These are phyloP conservation scores for Ooceraea biroi DNA, from an alignment of 1,140 invertebrate genomes.

Conservation along the genomic window DNA sequence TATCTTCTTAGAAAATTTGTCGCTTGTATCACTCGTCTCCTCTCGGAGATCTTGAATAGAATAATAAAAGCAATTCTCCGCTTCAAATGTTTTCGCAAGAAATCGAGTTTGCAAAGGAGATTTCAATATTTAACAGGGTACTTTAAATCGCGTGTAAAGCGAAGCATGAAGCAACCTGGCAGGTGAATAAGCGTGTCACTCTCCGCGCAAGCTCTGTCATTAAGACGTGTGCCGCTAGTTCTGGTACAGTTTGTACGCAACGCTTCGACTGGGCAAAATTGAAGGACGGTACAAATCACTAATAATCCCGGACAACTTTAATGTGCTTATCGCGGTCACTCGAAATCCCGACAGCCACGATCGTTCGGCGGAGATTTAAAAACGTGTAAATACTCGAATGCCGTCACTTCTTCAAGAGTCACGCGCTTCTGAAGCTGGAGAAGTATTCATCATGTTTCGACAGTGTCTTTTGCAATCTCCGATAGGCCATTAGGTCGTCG, in stretches of 20 bases:
- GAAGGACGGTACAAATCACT: not conserved
- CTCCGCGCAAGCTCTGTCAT: not conserved
- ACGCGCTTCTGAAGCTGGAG: not conserved
- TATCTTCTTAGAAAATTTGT: no score
- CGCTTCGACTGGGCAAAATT: not conserved
- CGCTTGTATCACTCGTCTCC: no score
- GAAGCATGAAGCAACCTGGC: not conserved
- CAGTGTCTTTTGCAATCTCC: constrained; percentile 34
- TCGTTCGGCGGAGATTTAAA: not conserved
- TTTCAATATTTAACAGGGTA: no score
- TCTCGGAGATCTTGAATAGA: no score
- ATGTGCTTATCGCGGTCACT: not conserved
- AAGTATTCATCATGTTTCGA: constrained; percentile 9
- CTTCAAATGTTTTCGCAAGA: no score
- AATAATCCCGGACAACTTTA: constrained; percentile 22
- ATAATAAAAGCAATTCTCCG: no score
- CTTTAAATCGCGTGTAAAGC: no score
- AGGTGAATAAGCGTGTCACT: not conserved
- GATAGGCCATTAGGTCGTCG: not conserved
- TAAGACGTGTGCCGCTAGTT: not conserved
- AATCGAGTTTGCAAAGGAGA: no score
- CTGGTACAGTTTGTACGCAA: not conserved
- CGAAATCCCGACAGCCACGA: constrained; percentile 8
- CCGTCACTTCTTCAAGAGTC: not conserved
- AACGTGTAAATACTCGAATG: not conserved